A percentile compares a stretch with the other conserved stretches of the same genome.
Conservation (phyloP, 2,113 vertebrate genomes). For the Mellivora capensis region DNA sequence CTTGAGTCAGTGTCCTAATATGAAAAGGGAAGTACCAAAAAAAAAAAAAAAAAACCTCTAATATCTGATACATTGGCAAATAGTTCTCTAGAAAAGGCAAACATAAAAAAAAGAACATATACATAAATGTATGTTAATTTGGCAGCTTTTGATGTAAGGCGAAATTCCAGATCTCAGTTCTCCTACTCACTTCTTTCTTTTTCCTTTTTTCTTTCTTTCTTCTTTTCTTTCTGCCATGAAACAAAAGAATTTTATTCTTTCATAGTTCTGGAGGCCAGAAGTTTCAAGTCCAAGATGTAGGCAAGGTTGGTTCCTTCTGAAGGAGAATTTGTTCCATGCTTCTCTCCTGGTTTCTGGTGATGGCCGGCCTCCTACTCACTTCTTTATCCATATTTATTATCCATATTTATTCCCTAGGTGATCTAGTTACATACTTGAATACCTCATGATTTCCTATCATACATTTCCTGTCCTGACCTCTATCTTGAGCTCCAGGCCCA, state of each 20-base stretch:
- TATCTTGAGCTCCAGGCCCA: not conserved
- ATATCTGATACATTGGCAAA: not conserved
- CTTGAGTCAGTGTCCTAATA: not conserved
- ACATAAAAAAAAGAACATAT: not conserved
- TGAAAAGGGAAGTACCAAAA: not conserved
- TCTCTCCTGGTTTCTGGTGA: too few species aligned
- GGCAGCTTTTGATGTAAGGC: not conserved
- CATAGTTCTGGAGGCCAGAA: too few species aligned
- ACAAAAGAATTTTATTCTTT: too few species aligned
- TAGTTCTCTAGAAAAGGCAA: not conserved
- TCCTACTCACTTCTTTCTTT: not conserved
- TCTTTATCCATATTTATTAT: not conserved
- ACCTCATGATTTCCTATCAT: not conserved
- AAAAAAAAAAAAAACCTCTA: too few species aligned
- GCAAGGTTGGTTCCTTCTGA: too few species aligned
- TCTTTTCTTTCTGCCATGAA: too few species aligned
- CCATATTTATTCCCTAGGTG: not conserved
- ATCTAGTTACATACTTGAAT: not conserved
- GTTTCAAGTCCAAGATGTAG: too few species aligned
- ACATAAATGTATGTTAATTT: not conserved
- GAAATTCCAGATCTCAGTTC: not conserved
- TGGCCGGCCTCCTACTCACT: not conserved
- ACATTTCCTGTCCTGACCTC: not conserved
- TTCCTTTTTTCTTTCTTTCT: too few species aligned
- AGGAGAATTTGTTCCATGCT: too few species aligned